phyloP scores from a whole-genome alignment of 2,797 vertebrate genomes.

The Peromyscus aztecus region DNA sequence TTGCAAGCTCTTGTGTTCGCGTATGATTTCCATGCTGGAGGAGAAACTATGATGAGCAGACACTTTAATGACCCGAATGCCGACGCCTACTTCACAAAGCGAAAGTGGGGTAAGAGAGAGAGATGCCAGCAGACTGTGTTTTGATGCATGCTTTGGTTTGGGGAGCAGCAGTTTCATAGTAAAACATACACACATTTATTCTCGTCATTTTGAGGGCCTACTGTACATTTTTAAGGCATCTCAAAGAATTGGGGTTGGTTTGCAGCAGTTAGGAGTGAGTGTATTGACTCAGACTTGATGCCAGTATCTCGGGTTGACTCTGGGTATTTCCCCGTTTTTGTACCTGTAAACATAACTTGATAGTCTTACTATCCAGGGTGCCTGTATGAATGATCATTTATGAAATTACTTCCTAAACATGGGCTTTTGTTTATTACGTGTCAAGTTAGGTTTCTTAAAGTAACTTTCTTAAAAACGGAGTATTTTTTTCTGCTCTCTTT shows the following conservation, averaged over 20 bases:
- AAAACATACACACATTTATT: conserved; percentile 36
- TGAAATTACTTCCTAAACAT: conserved; percentile 28
- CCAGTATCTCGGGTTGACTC: background rate
- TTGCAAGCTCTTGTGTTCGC: conserved; percentile 97
- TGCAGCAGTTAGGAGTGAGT: background rate
- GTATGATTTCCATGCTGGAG: conserved; percentile 99
- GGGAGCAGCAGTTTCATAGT: conserved; percentile 46
- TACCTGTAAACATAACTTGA: conserved; percentile 26
- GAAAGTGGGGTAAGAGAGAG: conserved; percentile 97
- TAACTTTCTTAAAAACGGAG: background rate
- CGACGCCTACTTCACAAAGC: conserved; percentile 98
- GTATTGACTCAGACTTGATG: background rate
- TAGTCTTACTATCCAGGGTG: background rate
- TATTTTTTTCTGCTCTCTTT: background rate
- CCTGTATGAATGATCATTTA: background rate
- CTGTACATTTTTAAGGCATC: conserved; percentile 19
- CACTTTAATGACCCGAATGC: conserved; percentile 98
- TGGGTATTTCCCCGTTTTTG: background rate
- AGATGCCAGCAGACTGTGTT: background rate
- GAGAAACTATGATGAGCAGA: conserved; percentile 99
- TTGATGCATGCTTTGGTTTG: conserved; percentile 39
- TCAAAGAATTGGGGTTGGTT: background rate
- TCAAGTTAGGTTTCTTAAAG: background rate
- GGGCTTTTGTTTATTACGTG: conserved; percentile 1
- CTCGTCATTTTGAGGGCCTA: background rate